Evolutionary conservation across 1,140 invertebrate species (phyloP).

Genomic region (Apis florea): DNA sequence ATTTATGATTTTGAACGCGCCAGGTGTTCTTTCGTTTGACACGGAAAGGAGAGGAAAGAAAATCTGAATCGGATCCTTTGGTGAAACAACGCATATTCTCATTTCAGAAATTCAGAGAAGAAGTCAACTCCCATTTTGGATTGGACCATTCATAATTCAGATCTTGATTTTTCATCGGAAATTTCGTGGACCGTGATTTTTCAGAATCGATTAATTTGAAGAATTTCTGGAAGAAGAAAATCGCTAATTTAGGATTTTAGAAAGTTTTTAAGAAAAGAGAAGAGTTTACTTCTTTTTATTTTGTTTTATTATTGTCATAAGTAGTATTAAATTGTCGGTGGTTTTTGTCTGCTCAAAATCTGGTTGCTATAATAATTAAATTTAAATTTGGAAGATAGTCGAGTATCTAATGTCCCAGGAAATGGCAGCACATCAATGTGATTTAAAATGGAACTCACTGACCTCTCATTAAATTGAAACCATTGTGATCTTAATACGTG

Average conservation of each 20-base stretch:
- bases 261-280: too few relatives aligned
- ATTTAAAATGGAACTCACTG: not conserved
- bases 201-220: not conserved
- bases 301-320: too few relatives aligned
- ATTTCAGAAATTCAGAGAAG: slow-evolving; percentile 19
- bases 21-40: not conserved
- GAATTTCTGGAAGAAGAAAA: not conserved
- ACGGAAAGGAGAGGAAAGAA: not conserved
- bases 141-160: not conserved
- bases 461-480: not conserved
- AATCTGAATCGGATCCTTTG: not conserved
- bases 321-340: too few relatives aligned
- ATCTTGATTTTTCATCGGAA: not conserved
- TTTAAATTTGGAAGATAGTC: not conserved
- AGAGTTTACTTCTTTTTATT: too few relatives aligned
- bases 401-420: not conserved
- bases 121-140: not conserved
- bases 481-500: not conserved
- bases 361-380: not conserved
- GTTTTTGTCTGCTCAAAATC: too few relatives aligned
- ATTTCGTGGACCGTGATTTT: too few relatives aligned
- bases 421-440: not conserved
- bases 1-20: slow-evolving; percentile 41
- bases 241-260: too few relatives aligned
- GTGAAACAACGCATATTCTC: not conserved